Conservation (phyloP, 2,113 vertebrate species). For the Oostethus manadensis region DNA sequence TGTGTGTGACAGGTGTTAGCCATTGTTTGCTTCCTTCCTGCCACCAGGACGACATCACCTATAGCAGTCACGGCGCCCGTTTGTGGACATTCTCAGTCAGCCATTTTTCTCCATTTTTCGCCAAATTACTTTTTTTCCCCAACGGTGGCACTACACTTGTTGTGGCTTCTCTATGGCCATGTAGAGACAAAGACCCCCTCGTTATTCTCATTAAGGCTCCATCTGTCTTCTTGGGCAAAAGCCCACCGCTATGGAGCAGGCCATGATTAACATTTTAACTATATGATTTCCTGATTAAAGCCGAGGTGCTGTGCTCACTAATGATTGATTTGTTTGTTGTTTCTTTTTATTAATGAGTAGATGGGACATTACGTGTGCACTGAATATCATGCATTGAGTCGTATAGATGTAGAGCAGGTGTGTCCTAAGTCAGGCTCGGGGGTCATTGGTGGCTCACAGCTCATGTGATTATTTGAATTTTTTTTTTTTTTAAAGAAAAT, state of each 20-base stretch:
- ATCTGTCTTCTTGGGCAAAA: conserved; percentile 72
- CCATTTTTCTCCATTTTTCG: conserved; percentile 48
- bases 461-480: no score
- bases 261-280: conserved; percentile 70
- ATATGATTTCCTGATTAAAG: conserved; percentile 67
- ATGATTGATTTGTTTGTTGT: conserved; percentile 54
- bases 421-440: no score
- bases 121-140: conserved; percentile 53
- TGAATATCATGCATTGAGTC: no score
- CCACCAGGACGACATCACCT: conserved; percentile 42
- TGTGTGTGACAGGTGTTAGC: conserved; percentile 64
- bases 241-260: conserved; percentile 54
- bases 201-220: conserved; percentile 75
- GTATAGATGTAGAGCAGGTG: no score
- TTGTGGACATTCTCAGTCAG: conserved; percentile 23
- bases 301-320: conserved; percentile 33
- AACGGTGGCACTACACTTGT: conserved; percentile 59
- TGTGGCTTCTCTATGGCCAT: conserved; percentile 64
- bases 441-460: no score
- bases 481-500: no score
- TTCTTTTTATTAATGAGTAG: conserved; percentile 5
- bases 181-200: conserved; percentile 71
- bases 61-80: conserved; percentile 33
- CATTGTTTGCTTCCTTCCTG: conserved; percentile 31
- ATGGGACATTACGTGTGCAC: no score